Percentiles rank a stretch among this genome's conserved stretches.
Evolutionary conservation across 2,888 invertebrate genomes (phyloP).

Genomic region (Sphaerophoria taeniata): DNA sequence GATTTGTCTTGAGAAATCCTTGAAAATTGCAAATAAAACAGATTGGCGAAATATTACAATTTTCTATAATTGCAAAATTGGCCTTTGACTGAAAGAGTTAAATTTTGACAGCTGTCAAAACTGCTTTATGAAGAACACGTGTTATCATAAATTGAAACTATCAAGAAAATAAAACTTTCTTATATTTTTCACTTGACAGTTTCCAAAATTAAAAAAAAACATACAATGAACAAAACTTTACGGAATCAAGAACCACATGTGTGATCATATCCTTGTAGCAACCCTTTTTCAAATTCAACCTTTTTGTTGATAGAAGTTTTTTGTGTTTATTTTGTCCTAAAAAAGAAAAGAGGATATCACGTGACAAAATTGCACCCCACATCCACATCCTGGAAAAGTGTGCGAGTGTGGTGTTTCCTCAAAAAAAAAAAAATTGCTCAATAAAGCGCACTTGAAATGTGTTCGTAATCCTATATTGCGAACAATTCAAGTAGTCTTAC

Average conservation of each 20-base stretch:
- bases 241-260: neutral
- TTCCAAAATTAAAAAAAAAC: no score
- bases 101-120: no score
- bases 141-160: no score
- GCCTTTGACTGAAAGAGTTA: no score
- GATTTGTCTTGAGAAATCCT: no score
- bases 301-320: slow-evolving; percentile 11
- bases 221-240: no score
- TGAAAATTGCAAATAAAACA: no score
- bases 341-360: slow-evolving; percentile 22
- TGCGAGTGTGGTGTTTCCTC: neutral
- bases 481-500: slow-evolving; percentile 20
- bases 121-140: no score
- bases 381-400: slow-evolving; percentile 32
- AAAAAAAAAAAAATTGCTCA: slow-evolving; percentile 5
- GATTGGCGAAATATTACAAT: no score
- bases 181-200: no score
- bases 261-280: slow-evolving; percentile 1
- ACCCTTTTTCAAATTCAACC: slow-evolving; percentile 12
- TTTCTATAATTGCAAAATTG: no score
- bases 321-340: neutral
- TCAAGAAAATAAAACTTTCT: no score
- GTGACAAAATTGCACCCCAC: slow-evolving; percentile 36
- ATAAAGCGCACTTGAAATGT: slow-evolving; percentile 36
- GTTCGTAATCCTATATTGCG: slow-evolving; percentile 33